Percentiles rank a stretch among this genome's conserved stretches.
Evolutionary conservation across 2,113 vertebrate genomes (phyloP).

Genomic region (Willisornis vidua): DNA sequence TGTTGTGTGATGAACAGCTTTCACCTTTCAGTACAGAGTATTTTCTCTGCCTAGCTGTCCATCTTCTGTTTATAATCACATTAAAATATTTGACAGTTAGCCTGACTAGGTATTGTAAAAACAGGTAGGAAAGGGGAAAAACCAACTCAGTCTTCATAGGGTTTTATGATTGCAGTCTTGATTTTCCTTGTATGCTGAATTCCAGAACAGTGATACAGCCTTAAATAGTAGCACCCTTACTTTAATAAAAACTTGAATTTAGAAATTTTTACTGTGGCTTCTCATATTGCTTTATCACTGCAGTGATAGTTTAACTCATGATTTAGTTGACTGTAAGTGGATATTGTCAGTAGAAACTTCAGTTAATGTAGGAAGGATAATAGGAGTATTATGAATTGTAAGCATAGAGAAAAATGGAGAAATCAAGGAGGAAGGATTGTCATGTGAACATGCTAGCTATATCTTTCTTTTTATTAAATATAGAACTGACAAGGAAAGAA

Average conservation of each 20-base stretch:
- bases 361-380: not conserved
- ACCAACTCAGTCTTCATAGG: not conserved
- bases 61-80: conserved; percentile 50
- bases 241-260: not conserved
- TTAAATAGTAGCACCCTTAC: not conserved
- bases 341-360: not conserved
- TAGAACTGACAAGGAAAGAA: not conserved
- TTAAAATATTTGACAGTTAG: conserved; percentile 26
- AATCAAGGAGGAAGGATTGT: not conserved
- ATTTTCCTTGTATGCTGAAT: conserved; percentile 11
- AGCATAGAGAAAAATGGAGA: not conserved
- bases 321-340: not conserved
- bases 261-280: not conserved
- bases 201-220: not conserved
- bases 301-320: not conserved
- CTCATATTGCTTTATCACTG: not conserved
- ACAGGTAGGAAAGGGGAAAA: conserved; percentile 22
- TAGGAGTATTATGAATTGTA: not conserved
- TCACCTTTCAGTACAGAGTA: conserved; percentile 51
- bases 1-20: conserved; percentile 48
- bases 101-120: not conserved
- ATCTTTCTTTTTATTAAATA: not conserved
- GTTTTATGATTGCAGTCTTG: conserved; percentile 12
- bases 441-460: not conserved
- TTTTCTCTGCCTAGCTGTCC: conserved; percentile 46